A percentile compares a stretch with the other conserved stretches of the same genome.
Evolutionary conservation across 2,113 vertebrate genomes (phyloP).

Genomic region (Chunga burmeisteri): DNA sequence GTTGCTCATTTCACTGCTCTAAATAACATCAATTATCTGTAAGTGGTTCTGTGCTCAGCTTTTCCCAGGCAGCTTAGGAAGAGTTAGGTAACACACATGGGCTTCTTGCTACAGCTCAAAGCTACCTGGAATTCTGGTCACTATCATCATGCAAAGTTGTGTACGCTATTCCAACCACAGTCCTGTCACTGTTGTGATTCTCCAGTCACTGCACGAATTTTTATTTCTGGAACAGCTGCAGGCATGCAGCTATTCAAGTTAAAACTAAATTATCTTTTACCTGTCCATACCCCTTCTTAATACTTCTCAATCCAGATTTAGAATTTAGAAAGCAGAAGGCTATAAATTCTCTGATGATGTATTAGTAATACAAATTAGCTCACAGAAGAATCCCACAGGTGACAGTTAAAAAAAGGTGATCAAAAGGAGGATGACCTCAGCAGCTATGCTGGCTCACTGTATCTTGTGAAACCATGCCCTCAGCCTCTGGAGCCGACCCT

Average conservation of each 20-base stretch:
- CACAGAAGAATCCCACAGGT: not conserved
- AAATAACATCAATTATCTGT: not conserved
- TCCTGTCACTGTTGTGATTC: not conserved
- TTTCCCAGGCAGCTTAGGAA: not conserved
- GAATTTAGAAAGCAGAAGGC: not conserved
- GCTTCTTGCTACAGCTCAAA: not conserved
- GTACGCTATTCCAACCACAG: not conserved
- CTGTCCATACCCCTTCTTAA: not conserved
- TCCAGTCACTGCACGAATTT: not conserved
- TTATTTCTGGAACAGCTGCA: not conserved
- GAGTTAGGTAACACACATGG: not conserved
- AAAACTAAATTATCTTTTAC: not conserved
- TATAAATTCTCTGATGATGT: not conserved
- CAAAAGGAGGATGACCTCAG: not conserved
- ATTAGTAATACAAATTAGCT: not conserved
- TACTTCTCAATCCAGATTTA: not conserved
- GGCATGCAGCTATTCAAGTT: not conserved
- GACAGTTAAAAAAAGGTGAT: not conserved
- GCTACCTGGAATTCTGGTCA: not conserved
- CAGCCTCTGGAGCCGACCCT: not conserved
- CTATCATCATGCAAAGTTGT: not conserved
- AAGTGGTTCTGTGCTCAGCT: not conserved
- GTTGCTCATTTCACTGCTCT: not conserved
- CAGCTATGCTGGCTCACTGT: not conserved
- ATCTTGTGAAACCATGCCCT: not conserved